Conservation (phyloP, 2,797 vertebrate species). For the Dendrocincla fuliginosa region DNA sequence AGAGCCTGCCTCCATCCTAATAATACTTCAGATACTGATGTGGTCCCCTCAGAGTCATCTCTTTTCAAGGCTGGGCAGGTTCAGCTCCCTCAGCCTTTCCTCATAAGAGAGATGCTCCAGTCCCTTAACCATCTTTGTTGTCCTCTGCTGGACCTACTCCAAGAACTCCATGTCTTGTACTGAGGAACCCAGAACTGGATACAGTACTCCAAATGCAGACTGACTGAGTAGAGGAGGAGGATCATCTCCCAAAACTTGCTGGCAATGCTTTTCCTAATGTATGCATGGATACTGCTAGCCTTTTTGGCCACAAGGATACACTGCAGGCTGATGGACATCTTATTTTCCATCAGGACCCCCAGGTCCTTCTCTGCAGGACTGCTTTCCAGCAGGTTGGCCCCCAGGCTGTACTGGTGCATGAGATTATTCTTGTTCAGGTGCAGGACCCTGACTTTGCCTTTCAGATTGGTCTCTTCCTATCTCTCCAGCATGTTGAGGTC, state of each 20-base stretch:
- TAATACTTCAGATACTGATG: neutral
- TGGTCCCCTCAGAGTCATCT: neutral
- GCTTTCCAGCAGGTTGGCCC: neutral
- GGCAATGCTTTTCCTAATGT: neutral
- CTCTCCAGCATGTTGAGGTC: neutral
- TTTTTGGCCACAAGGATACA: neutral
- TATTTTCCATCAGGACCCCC: neutral
- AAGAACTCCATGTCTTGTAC: neutral
- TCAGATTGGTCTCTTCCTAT: neutral
- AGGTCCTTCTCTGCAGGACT: neutral
- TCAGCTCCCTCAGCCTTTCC: neutral
- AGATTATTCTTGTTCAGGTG: neutral
- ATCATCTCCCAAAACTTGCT: neutral
- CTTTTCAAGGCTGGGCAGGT: too few relatives aligned
- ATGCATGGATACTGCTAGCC: rapidly evolving
- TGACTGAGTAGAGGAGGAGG: neutral
- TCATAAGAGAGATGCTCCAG: neutral
- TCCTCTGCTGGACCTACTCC: neutral
- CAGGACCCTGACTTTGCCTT: neutral
- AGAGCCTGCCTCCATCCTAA: neutral
- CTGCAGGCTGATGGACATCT: neutral
- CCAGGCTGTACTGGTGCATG: neutral
- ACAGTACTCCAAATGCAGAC: neutral
- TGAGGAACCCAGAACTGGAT: neutral
- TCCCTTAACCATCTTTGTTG: neutral